These are phyloP conservation scores for Acanthacorydalis orientalis DNA, from an alignment of 2,888 invertebrate species.

Conservation along the genomic window DNA sequence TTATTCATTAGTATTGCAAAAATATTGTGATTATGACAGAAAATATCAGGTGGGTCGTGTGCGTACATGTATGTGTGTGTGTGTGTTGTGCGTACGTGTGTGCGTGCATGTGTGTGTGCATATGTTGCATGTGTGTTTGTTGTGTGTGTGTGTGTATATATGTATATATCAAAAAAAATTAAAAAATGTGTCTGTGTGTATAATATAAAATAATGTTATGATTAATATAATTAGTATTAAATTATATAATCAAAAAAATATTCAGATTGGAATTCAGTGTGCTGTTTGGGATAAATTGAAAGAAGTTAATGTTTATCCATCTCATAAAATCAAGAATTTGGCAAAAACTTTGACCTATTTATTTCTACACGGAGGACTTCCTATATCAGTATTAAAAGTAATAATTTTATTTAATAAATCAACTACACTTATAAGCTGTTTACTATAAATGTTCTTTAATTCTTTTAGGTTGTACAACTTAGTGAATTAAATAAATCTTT, in stretches of 20 bases:
- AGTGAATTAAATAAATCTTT: conserved; percentile 65
- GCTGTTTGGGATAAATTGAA: conserved; percentile 86
- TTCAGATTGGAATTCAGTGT: conserved; percentile 72
- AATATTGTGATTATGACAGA: conserved; percentile 68
- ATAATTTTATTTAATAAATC: not conserved
- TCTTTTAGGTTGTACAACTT: conserved; percentile 35
- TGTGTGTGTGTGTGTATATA: too few species aligned
- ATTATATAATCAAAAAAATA: conserved; percentile 7
- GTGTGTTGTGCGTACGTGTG: too few species aligned
- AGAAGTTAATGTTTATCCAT: conserved; percentile 46
- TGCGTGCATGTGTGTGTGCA: too few species aligned
- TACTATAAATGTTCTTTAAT: conserved; percentile 50
- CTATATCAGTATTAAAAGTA: conserved; percentile 76
- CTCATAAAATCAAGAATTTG: conserved; percentile 51
- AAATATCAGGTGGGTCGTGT: conserved; percentile 52
- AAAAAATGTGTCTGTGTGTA: too few species aligned
- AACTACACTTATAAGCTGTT: conserved; percentile 5
- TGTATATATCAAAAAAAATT: too few species aligned
- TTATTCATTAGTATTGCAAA: conserved; percentile 65
- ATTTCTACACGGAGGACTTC: conserved; percentile 59
- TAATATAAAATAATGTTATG: too few species aligned
- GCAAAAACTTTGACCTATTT: conserved; percentile 63
- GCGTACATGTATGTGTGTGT: not conserved
- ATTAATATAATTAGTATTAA: too few species aligned
- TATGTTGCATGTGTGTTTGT: too few species aligned